phyloP scores from a whole-genome alignment of 2,888 invertebrate genomes.

The Congeria kusceri region DNA sequence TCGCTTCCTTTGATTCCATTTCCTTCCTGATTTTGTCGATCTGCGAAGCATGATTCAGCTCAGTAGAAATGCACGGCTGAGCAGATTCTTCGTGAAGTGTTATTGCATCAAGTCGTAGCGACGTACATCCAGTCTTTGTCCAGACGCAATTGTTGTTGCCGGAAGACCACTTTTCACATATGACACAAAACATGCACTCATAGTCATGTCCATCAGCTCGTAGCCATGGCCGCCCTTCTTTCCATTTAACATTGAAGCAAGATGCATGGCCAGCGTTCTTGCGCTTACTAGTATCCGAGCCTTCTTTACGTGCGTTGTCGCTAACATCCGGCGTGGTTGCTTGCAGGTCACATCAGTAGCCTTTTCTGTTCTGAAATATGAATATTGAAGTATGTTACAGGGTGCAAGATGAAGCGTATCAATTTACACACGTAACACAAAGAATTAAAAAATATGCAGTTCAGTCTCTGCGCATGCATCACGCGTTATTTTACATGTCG shows the following conservation, averaged over 20 bases:
- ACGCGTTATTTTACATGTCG: no score
- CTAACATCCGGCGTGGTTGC: no score
- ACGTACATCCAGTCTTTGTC: slow-evolving; percentile 10
- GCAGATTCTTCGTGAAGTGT: slow-evolving; percentile 8
- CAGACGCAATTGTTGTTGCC: background rate
- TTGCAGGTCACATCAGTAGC: no score
- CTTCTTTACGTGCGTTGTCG: no score
- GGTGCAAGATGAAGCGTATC: no score
- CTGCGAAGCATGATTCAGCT: background rate
- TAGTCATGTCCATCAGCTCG: background rate
- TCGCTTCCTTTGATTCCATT: slow-evolving; percentile 19
- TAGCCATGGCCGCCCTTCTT: slow-evolving; percentile 16
- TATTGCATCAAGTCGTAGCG: background rate
- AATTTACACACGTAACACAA: no score
- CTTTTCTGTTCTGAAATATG: no score
- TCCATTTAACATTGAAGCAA: slow-evolving; percentile 1
- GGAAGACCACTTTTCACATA: slow-evolving; percentile 15
- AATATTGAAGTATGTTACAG: no score
- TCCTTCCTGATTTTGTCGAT: slow-evolving; percentile 4
- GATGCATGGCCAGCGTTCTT: no score
- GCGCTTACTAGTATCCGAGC: no score
- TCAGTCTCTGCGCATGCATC: no score
- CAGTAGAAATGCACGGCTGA: slow-evolving; percentile 15
- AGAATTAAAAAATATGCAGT: no score
- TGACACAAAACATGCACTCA: slow-evolving; percentile 19